Evolutionary conservation across 2,888 invertebrate genomes (phyloP).

Genomic region (Acanthosepion esculentum): DNA sequence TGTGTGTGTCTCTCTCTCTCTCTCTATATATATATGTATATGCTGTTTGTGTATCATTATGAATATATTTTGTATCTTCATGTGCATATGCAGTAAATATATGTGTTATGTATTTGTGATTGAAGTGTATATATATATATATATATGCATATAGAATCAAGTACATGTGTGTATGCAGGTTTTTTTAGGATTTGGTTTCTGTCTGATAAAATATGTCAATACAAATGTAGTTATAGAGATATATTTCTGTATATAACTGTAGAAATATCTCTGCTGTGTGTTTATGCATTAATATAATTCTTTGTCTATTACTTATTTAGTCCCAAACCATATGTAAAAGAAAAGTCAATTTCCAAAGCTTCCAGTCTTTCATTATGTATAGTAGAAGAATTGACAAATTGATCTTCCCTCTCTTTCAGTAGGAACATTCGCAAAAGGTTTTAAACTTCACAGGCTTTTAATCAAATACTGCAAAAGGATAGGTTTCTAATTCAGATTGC

Average conservation of each 20-base stretch:
- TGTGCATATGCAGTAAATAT: too few species aligned
- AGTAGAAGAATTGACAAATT: neutral
- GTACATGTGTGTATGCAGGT: neutral
- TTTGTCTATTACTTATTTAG: neutral
- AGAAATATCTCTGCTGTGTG: neutral
- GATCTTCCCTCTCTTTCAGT: neutral
- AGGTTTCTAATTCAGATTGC: neutral
- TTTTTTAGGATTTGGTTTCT: neutral
- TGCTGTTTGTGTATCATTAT: too few species aligned
- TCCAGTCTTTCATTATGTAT: neutral
- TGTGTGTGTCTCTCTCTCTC: too few species aligned
- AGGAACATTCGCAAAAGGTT: neutral
- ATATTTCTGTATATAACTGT: neutral
- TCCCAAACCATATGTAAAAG: neutral
- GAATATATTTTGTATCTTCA: too few species aligned
- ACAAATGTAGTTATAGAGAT: neutral
- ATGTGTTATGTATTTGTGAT: too few species aligned
- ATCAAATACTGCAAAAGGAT: neutral
- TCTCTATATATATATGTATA: too few species aligned
- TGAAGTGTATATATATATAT: neutral
- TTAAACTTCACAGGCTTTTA: neutral
- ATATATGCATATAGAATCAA: neutral
- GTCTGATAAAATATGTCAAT: neutral
- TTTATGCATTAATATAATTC: neutral
- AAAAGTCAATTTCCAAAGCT: neutral